These are phyloP conservation scores for Oscheius sp. DNA, from an alignment of 2,888 invertebrate species.

Conservation along the genomic window DNA sequence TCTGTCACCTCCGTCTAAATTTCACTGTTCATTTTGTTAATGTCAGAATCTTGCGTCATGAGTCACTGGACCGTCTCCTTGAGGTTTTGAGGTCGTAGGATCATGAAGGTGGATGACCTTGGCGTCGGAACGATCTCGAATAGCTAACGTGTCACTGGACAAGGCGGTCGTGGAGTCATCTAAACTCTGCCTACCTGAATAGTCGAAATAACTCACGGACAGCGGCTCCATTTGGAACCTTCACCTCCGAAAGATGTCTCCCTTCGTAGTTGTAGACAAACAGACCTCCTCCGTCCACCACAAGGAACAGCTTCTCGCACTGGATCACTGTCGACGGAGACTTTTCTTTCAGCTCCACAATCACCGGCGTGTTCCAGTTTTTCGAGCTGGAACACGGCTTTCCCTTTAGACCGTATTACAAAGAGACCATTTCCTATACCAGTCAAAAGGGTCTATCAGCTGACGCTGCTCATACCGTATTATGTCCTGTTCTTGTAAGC, in stretches of 20 bases:
- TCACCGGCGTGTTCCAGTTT: slow-evolving; percentile 95
- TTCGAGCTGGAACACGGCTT: slow-evolving; percentile 78
- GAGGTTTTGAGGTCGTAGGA: slow-evolving; percentile 82
- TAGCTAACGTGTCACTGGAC: slow-evolving; percentile 87
- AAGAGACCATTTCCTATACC: too few species aligned
- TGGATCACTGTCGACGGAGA: slow-evolving; percentile 85
- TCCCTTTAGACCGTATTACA: too few species aligned
- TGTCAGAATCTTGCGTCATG: slow-evolving; percentile 78
- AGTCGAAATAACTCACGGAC: slow-evolving; percentile 31
- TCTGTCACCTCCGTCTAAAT: slow-evolving; percentile 82
- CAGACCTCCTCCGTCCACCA: slow-evolving; percentile 86
- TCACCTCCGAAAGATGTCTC: slow-evolving; percentile 85
- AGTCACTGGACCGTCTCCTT: slow-evolving; percentile 82
- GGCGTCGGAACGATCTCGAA: slow-evolving; percentile 86
- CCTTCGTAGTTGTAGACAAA: slow-evolving; percentile 94
- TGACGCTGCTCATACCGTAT: too few species aligned
- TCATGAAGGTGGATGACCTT: slow-evolving; percentile 85
- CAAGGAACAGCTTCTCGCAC: slow-evolving; percentile 86
- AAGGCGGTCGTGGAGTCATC: slow-evolving; percentile 80
- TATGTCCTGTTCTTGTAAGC: too few species aligned
- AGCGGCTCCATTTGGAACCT: slow-evolving; percentile 79
- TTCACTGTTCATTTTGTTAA: not conserved
- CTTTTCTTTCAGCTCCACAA: slow-evolving; percentile 90
- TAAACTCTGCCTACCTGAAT: not conserved
- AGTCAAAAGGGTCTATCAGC: too few species aligned